Percentiles rank a stretch among this genome's conserved stretches.
Evolutionary conservation across 2,888 invertebrate species (phyloP).

Genomic region (Ochropleura leucogaster): DNA sequence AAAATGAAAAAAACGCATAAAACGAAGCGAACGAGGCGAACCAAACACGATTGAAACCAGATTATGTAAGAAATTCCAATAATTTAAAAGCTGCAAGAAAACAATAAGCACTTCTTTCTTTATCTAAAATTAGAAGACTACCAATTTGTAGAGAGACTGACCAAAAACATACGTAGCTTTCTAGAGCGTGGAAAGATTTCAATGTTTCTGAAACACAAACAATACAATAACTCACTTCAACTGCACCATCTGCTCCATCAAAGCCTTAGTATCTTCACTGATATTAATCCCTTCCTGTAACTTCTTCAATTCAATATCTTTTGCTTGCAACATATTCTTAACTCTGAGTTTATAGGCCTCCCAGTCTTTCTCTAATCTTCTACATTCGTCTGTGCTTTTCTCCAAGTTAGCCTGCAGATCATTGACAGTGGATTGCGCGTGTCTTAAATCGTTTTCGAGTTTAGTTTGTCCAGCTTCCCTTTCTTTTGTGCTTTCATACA

Average conservation of each 20-base stretch:
- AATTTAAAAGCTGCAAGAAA: background rate
- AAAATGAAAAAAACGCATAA: background rate
- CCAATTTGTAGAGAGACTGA: background rate
- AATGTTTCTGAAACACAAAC: background rate
- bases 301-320: slow-evolving; percentile 82
- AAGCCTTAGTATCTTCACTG: slow-evolving; percentile 79
- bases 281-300: slow-evolving; percentile 77
- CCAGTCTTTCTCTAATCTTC: slow-evolving; percentile 84
- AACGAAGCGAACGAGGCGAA: too few species aligned
- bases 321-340: slow-evolving; percentile 82
- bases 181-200: background rate
- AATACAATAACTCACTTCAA: slow-evolving; percentile 76
- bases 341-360: slow-evolving; percentile 85
- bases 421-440: slow-evolving; percentile 78
- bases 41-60: background rate
- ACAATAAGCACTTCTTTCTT: background rate
- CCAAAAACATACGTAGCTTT: background rate
- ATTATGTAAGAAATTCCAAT: background rate
- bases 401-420: slow-evolving; percentile 78
- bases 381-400: slow-evolving; percentile 79
- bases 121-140: background rate
- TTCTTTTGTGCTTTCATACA: slow-evolving; percentile 70
- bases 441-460: slow-evolving; percentile 81
- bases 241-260: slow-evolving; percentile 79
- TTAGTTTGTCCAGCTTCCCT: slow-evolving; percentile 72